Evolutionary conservation across 2,113 vertebrate species (phyloP).

Genomic region (Ia io): DNA sequence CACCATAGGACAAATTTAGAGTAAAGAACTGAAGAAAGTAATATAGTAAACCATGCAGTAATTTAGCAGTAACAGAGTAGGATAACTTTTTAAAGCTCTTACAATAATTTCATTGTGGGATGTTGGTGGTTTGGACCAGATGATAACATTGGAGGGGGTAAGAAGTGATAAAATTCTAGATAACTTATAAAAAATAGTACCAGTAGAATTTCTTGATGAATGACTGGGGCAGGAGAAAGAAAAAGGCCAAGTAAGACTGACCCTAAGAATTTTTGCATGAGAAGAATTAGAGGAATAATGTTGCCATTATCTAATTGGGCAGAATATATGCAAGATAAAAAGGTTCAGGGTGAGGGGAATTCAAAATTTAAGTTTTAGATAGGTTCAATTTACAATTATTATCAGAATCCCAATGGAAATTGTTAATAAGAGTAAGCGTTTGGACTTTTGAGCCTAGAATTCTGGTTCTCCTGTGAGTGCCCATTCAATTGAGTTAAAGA

Average conservation of each 20-base stretch:
- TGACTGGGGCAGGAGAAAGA: not conserved
- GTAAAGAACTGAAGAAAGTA: not conserved
- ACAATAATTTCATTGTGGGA: not conserved
- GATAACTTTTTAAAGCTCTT: not conserved
- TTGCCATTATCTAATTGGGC: not conserved
- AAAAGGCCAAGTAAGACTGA: not conserved
- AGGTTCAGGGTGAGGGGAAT: rapidly evolving
- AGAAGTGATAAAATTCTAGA: not conserved
- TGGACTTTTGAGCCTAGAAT: not conserved
- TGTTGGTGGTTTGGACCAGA: not conserved
- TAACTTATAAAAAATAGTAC: not conserved
- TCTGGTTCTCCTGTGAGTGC: not conserved
- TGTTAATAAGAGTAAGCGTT: not conserved
- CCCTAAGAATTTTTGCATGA: not conserved
- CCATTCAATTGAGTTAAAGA: not conserved
- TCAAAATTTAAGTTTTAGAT: not conserved
- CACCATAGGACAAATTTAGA: not conserved
- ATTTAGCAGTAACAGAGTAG: not conserved
- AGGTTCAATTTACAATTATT: not conserved
- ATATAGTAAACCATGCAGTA: not conserved
- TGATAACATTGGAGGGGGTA: rapidly evolving
- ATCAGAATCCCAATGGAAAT: not conserved
- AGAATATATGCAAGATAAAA: not conserved
- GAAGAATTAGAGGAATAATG: not conserved
- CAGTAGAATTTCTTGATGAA: not conserved